phyloP scores from a whole-genome alignment of 2,113 vertebrate genomes.

The Pungitius pungitius region DNA sequence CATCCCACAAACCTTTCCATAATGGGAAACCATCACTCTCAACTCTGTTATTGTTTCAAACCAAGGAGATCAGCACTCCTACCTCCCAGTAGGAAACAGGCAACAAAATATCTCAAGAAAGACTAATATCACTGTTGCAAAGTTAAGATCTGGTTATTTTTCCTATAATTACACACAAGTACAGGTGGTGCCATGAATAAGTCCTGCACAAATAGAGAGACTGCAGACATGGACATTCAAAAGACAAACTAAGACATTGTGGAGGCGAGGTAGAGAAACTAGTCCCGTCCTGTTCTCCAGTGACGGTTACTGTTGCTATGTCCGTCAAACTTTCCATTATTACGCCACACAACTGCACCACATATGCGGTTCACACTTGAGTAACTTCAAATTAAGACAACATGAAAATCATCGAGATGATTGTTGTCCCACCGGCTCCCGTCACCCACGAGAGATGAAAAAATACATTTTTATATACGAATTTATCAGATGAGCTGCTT shows the following conservation, averaged over 20 bases:
- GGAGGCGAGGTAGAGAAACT: conserved; percentile 4
- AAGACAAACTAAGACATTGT: not conserved
- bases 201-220: conserved; percentile 3
- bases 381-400: conserved; percentile 32
- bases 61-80: conserved; percentile 34
- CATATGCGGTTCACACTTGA: not conserved
- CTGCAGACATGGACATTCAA: not conserved
- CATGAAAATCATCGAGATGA: conserved; percentile 20
- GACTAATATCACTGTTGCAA: conserved; percentile 7
- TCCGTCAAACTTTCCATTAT: not conserved
- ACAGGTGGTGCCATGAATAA: conserved; percentile 11
- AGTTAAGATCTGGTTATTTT: conserved; percentile 33
- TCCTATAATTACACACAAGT: conserved; percentile 27
- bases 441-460: not conserved
- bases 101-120: conserved; percentile 19
- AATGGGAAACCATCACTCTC: conserved; percentile 51
- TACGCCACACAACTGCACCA: not conserved
- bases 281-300: not conserved
- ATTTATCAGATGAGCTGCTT: too few relatives aligned
- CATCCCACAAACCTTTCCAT: conserved; percentile 69
- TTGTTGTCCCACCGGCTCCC: conserved; percentile 13
- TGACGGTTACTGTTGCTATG: not conserved
- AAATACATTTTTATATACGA: too few relatives aligned
- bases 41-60: conserved; percentile 45
- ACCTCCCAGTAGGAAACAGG: conserved; percentile 48